Evolutionary conservation across 2,888 invertebrate genomes (phyloP).

Genomic region (Phytoseiulus persimilis): DNA sequence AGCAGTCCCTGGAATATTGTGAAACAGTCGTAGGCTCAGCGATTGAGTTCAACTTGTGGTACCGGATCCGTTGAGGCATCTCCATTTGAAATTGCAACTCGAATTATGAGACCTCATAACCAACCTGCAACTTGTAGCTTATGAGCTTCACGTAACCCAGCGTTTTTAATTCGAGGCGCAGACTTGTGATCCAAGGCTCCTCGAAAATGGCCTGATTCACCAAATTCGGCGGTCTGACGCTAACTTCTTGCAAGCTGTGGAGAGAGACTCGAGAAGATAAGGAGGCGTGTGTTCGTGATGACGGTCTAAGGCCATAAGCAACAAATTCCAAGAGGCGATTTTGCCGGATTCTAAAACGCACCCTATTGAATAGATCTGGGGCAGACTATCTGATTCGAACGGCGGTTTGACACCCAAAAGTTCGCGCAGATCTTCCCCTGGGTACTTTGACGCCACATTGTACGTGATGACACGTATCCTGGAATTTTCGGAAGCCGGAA

Average conservation of each 20-base stretch:
- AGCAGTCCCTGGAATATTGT: constrained; percentile 66
- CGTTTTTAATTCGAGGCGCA: constrained; percentile 60
- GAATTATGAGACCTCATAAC: too few species aligned
- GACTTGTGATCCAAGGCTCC: constrained; percentile 72
- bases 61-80: not conserved
- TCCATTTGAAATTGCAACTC: too few species aligned
- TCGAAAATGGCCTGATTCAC: constrained; percentile 69
- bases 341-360: too few species aligned
- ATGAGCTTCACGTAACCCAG: constrained; percentile 62
- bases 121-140: constrained; percentile 25
- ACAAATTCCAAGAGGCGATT: too few species aligned
- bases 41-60: constrained; percentile 61
- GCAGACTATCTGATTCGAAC: constrained; percentile 59
- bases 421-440: constrained; percentile 64
- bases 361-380: constrained; percentile 79
- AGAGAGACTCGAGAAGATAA: constrained; percentile 34
- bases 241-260: constrained; percentile 73
- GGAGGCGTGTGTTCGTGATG: too few species aligned
- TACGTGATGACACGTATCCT: constrained; percentile 71
- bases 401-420: constrained; percentile 61
- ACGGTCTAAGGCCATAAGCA: too few species aligned
- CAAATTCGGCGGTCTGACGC: constrained; percentile 75
- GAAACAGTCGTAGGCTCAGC: too few species aligned
- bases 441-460: constrained; percentile 72
- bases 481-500: constrained; percentile 43